Evolutionary conservation across 1,140 invertebrate species (phyloP), one percentile per base, ranked within the genome.

Genomic region (Laupala kohalensis): DNA sequence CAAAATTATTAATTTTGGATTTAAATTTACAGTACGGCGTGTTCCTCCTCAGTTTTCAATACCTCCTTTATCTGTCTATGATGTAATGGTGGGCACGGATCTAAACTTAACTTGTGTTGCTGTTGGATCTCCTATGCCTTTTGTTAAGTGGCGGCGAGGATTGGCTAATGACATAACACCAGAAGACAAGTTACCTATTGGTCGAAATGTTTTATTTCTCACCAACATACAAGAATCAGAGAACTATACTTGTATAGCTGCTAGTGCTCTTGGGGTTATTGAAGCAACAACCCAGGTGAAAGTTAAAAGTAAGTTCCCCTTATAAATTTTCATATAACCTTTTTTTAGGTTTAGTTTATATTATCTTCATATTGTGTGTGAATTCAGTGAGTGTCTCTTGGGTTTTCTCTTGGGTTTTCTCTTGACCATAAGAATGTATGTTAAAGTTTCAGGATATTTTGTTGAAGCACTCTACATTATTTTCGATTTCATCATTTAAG

Each of bases 51-150:
- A 92, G 76, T 99, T 99, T 83, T 94, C 96, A 4, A 92, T 94
- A 64, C 92, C 91, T 63, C 95, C 96, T 23, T 89, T 93, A 27
- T 78, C 87, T 12, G 79, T 90, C 25, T 91, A 87, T 69, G 93
- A 97, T 79, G 95, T 99, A 27, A 93, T 93, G 88, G 83, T 95
- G 19, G 95, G 95, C 6, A 89, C 89, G 0, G 90, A 90, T 76
- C 82, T 98, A 66, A 98, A 97, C 80, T 83, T 99, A 66, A 96
- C 95, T 63, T 99, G 97, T 79, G 94, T 98, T 15, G 97, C 96
- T 19, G 90, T 94, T 6, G 97, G 97, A 0, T 94, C 96, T 0
- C 97, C 97, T 0, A 97, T 98, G 95, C 97, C 97, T 0, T 91
- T 88, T 76, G 95, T 99, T 67, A 96, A 94, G 81, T 99, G 96